phyloP scores from a whole-genome alignment of 1,140 invertebrate genomes.

The Drosophila sechellia region DNA sequence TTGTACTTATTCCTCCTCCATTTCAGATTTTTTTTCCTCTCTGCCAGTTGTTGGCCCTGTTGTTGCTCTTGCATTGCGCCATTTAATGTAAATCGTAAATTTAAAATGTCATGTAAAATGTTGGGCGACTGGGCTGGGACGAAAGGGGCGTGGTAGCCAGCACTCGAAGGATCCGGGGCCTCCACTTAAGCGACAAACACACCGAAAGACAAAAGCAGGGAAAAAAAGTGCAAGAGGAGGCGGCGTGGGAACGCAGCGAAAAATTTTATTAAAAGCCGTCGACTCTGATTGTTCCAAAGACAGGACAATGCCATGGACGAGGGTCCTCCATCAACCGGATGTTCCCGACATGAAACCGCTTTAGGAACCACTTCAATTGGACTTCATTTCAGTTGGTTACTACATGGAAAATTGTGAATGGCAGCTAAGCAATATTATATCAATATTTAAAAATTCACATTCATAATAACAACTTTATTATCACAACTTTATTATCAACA shows the following conservation, averaged over 20 bases:
- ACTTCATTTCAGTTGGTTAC: too few relatives aligned
- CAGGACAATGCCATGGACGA: constrained; percentile 29
- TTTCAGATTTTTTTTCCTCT: background rate
- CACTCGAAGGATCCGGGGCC: constrained; percentile 55
- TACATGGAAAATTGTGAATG: too few relatives aligned
- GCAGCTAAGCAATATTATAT: too few relatives aligned
- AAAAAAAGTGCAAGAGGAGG: constrained; percentile 42
- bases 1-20: constrained; percentile 54
- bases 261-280: constrained; percentile 80
- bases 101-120: constrained; percentile 82
- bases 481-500: too few relatives aligned
- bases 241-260: constrained; percentile 55
- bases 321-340: constrained; percentile 51
- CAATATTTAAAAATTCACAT: too few relatives aligned
- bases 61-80: constrained; percentile 70
- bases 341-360: constrained; percentile 9
- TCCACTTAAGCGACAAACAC: constrained; percentile 68
- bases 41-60: constrained; percentile 11
- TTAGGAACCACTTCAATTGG: background rate
- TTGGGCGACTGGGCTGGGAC: constrained; percentile 31
- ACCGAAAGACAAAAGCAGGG: constrained; percentile 31
- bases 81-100: constrained; percentile 83
- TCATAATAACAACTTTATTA: too few relatives aligned
- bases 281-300: constrained; percentile 58
- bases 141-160: constrained; percentile 52